Conservation (phyloP, 2,113 vertebrate genomes). For the Chiloscyllium plagiosum region DNA sequence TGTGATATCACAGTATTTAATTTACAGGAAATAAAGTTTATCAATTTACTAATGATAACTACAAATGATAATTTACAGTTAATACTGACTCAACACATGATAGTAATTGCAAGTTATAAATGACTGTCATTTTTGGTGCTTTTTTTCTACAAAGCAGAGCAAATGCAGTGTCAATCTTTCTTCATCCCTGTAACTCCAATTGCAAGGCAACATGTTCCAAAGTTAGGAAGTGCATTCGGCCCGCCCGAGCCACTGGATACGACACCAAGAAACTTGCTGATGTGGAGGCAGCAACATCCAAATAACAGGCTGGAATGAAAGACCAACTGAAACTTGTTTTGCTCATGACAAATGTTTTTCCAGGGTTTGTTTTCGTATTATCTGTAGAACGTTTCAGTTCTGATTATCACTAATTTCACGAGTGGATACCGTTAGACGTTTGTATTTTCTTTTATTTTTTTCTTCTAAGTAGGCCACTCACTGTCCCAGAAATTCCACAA, state of each 20-base stretch:
- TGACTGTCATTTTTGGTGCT: background rate
- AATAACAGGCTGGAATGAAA: background rate
- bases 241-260: background rate
- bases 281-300: background rate
- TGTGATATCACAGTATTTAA: background rate
- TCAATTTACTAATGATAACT: background rate
- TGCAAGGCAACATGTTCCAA: background rate
- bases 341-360: background rate
- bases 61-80: background rate
- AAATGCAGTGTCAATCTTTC: background rate
- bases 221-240: background rate
- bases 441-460: background rate
- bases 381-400: background rate
- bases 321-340: slow-evolving; percentile 1
- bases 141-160: background rate
- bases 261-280: background rate
- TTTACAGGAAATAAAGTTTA: background rate
- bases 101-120: background rate
- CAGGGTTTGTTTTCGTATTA: background rate
- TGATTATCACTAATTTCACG: background rate
- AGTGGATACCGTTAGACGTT: background rate
- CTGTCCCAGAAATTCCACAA: background rate
- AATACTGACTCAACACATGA: background rate
- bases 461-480: background rate
- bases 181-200: background rate